phyloP scores from a whole-genome alignment of 2,888 invertebrate genomes.

The Hirtodrosophila confusa region DNA sequence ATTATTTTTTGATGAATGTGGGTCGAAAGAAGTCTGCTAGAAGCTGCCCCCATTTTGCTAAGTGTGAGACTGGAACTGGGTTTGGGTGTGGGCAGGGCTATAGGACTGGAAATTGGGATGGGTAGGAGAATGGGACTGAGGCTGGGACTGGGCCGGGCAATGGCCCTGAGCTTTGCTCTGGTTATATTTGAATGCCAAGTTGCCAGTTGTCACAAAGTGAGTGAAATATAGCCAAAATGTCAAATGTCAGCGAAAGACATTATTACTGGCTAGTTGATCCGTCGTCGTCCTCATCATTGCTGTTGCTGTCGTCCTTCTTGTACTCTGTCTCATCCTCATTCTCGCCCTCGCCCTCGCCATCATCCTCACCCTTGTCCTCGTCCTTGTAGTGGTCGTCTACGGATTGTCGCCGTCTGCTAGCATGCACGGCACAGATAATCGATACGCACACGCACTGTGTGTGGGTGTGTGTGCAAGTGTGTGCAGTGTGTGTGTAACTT shows the following conservation, averaged over 20 bases:
- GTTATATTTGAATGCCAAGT: slow-evolving; percentile 77
- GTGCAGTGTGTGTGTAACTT: slow-evolving; percentile 4
- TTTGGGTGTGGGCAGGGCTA: not conserved
- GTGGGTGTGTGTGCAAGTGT: slow-evolving; percentile 2
- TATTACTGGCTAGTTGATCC: slow-evolving; percentile 76
- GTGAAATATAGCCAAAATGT: slow-evolving; percentile 81
- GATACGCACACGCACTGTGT: slow-evolving; percentile 60
- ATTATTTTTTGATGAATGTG: no score
- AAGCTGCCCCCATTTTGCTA: no score
- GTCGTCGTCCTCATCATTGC: slow-evolving; percentile 33
- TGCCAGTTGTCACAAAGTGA: slow-evolving; percentile 79
- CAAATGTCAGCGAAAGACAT: slow-evolving; percentile 81
- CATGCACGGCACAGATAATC: slow-evolving; percentile 59
- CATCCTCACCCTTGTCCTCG: slow-evolving; percentile 2
- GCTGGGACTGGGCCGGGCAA: slow-evolving; percentile 27
- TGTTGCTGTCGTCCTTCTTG: slow-evolving; percentile 19
- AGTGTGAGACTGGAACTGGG: slow-evolving; percentile 4
- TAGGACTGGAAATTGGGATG: not conserved
- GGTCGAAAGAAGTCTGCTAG: no score
- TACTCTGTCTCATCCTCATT: not conserved
- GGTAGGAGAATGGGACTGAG: not conserved
- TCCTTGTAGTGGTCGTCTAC: slow-evolving; percentile 43
- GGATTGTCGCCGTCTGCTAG: slow-evolving; percentile 65
- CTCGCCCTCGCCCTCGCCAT: slow-evolving; percentile 2
- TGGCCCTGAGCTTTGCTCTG: slow-evolving; percentile 23